Evolutionary conservation across 2,888 invertebrate species (phyloP).

Genomic region (Amphipoea lucens): DNA sequence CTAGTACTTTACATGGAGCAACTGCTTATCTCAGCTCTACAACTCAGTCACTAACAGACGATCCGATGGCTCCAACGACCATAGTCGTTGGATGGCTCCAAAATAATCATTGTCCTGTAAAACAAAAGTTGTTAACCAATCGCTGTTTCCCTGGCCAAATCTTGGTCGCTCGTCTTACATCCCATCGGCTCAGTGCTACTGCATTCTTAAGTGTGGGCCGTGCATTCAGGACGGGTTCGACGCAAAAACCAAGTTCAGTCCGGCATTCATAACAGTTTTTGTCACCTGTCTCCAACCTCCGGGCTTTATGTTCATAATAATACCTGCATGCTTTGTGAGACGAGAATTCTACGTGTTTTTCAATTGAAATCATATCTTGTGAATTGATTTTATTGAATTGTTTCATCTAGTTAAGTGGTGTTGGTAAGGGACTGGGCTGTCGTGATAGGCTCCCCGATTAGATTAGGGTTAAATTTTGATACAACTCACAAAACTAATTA

Average conservation of each 20-base stretch:
- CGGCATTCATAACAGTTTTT: slow-evolving; percentile 87
- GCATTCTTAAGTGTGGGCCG: slow-evolving; percentile 79
- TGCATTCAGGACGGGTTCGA: slow-evolving; percentile 81
- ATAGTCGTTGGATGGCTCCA: too few species aligned
- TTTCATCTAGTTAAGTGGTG: slow-evolving; percentile 31
- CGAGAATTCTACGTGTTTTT: slow-evolving; percentile 71
- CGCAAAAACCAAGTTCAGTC: slow-evolving; percentile 81
- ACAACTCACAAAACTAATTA: background rate
- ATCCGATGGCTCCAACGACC: background rate
- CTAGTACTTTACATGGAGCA: background rate
- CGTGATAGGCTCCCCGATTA: background rate
- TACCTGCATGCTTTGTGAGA: slow-evolving; percentile 72
- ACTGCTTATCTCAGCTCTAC: background rate
- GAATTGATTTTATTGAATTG: slow-evolving; percentile 27
- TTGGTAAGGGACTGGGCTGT: background rate
- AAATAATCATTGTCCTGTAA: background rate
- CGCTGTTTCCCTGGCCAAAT: slow-evolving; percentile 63
- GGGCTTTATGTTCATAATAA: slow-evolving; percentile 78
- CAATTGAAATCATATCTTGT: slow-evolving; percentile 59
- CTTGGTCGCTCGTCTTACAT: slow-evolving; percentile 57
- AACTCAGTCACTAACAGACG: background rate
- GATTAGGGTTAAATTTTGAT: background rate
- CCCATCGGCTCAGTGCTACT: slow-evolving; percentile 71
- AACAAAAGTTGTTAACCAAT: background rate
- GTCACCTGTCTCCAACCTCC: slow-evolving; percentile 80